Base-by-base conservation (phyloP, 2,888 invertebrate genomes). In the Empis stercorea region DNA sequence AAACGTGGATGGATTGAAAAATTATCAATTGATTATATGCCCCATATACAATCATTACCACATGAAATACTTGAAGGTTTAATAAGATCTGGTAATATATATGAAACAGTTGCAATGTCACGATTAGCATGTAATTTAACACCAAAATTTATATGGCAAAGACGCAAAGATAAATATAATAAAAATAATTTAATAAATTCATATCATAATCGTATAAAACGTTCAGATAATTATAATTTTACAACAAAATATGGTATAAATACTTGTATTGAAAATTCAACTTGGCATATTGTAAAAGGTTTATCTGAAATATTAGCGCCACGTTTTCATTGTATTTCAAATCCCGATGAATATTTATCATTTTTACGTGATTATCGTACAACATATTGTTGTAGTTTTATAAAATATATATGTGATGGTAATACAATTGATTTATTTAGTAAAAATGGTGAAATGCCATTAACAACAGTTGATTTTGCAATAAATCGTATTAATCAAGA, bases 1-100 rank as follows among this genome's bases (percentile, higher is more conserved):
- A 73, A 75, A 39, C 70, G 81, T 9, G 85, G 84, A 0, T 87
- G 86, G 86, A 67, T 86, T 3, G 85, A 87, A 64, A 86, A 84
- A 65, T 62, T 78, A 30, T 67, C 75, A 9, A 55, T 61, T 1
- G 53, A 49, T 4, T 55, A 61, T 6, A 54, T 57, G 47, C 53
- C 62, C 2, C 62, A 63, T 15, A 59, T 70, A 37, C 66, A 66
- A 46, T 54, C 55, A 13, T 56, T 63, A 46, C 54, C 64, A 43
- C 56, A 63, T 43, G 59, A 63, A 7, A 45, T 55, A 3, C 50
- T 68, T 11, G 30, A 67, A 27, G 56, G 60, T 44, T 56, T 60
- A 42, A 64, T 66, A 1, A 55, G 57, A 2, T 57, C 57, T 3
- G 65, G 66, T 39, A 68, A 68, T 47, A 61, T 62, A 3, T 65